Percentiles rank a stretch among this genome's conserved stretches.
phyloP scores from a whole-genome alignment of 2,797 vertebrate species.

The Agapornis canus region DNA sequence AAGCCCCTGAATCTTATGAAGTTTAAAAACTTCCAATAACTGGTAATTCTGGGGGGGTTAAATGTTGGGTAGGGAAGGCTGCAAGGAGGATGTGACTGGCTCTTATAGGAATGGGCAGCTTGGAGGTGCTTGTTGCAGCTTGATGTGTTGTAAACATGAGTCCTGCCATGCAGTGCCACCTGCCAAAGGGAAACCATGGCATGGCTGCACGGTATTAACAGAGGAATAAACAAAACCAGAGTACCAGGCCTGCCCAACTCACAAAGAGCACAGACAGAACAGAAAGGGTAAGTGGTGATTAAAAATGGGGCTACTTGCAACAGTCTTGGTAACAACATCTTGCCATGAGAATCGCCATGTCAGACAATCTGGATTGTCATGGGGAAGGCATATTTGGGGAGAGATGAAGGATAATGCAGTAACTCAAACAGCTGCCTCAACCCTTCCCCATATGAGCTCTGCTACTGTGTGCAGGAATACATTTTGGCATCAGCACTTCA shows the following conservation, averaged over 20 bases:
- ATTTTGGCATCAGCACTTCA: not conserved
- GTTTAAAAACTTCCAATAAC: constrained; percentile 30
- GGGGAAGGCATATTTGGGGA: not conserved
- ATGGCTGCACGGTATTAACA: not conserved
- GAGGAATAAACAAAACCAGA: not conserved
- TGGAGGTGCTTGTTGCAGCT: not conserved
- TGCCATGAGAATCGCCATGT: rapidly evolving
- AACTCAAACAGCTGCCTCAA: not conserved
- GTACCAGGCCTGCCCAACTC: not conserved
- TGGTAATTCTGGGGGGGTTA: not conserved
- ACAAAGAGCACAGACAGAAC: not conserved
- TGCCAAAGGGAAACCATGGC: not conserved
- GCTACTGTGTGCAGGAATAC: not conserved
- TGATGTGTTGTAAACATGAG: not conserved
- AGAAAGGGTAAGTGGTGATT: not conserved
- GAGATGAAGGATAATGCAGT: not conserved
- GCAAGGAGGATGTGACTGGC: not conserved
- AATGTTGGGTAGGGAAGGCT: not conserved
- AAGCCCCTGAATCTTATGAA: constrained; percentile 21
- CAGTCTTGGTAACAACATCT: rapidly evolving
- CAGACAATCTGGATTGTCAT: not conserved
- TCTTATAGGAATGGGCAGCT: not conserved
- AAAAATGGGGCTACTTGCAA: not conserved
- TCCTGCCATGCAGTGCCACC: not conserved
- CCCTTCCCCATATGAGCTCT: not conserved